These are phyloP conservation scores for Drosophila triauraria DNA, from an alignment of 1,140 invertebrate species.

Conservation along the genomic window DNA sequence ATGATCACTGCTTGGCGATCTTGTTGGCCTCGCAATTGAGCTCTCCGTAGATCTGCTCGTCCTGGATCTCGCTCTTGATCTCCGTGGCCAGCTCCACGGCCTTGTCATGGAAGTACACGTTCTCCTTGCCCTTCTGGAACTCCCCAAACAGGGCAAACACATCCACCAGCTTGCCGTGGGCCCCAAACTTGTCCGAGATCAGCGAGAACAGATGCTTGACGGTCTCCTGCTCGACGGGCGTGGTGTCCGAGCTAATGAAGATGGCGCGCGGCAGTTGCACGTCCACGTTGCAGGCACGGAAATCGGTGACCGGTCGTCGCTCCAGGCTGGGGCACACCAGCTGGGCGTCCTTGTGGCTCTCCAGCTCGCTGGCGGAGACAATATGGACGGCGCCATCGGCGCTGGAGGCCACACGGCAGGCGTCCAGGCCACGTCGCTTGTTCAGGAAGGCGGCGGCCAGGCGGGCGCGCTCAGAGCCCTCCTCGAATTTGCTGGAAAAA, in stretches of 20 bases:
- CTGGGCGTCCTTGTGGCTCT: slow-evolving; percentile 70
- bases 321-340: slow-evolving; percentile 71
- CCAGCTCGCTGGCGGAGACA: slow-evolving; percentile 65
- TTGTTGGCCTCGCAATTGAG: slow-evolving; percentile 71
- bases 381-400: slow-evolving; percentile 58
- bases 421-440: slow-evolving; percentile 59
- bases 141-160: slow-evolving; percentile 77
- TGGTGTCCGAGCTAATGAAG: slow-evolving; percentile 61
- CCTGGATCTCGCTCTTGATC: slow-evolving; percentile 50
- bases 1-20: slow-evolving; percentile 55
- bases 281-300: slow-evolving; percentile 71
- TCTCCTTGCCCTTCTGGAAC: slow-evolving; percentile 61
- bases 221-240: slow-evolving; percentile 69
- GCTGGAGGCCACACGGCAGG: slow-evolving; percentile 47
- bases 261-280: slow-evolving; percentile 67
- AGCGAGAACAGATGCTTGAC: slow-evolving; percentile 76
- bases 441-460: slow-evolving; percentile 69
- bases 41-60: slow-evolving; percentile 67
- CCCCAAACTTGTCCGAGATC: slow-evolving; percentile 78
- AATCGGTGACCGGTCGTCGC: slow-evolving; percentile 71
- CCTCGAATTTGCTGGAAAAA: slow-evolving; percentile 64
- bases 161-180: slow-evolving; percentile 69
- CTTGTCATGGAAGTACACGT: slow-evolving; percentile 78
- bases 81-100: slow-evolving; percentile 64
- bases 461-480: slow-evolving; percentile 46